phyloP scores from a whole-genome alignment of 2,888 invertebrate species.

The Ephialtes manifestator region DNA sequence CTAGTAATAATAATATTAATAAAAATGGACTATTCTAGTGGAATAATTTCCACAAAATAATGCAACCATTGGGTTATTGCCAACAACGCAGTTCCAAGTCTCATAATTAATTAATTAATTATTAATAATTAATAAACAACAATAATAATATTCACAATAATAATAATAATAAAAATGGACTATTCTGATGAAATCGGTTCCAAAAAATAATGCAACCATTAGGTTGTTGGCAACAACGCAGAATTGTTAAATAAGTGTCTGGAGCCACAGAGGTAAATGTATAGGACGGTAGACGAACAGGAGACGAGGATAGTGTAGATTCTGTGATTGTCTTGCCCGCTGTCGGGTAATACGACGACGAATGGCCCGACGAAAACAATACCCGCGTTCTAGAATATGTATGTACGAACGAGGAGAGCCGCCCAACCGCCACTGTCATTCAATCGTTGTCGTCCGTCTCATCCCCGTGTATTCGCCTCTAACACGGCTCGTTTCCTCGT shows the following conservation, averaged over 20 bases:
- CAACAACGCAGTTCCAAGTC: no score
- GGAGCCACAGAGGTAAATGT: not conserved
- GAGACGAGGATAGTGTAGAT: not conserved
- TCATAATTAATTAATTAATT: no score
- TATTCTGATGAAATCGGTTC: no score
- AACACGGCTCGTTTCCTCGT: conserved; percentile 24
- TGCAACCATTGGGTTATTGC: no score
- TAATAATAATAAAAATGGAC: no score
- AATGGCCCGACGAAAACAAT: conserved; percentile 64
- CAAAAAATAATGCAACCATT: not conserved
- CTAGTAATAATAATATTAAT: no score
- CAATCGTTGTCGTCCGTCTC: conserved; percentile 57
- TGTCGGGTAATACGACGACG: conserved; percentile 38
- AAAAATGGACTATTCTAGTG: no score
- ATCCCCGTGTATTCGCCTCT: conserved; percentile 52
- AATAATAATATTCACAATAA: no score
- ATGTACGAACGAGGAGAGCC: not conserved
- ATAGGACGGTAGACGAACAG: conserved; percentile 4
- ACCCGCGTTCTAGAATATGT: conserved; percentile 30
- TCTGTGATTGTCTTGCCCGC: conserved; percentile 12
- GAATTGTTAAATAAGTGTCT: not conserved
- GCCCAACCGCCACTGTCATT: conserved; percentile 37
- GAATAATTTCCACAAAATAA: no score
- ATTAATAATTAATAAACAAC: no score
- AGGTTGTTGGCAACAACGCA: not conserved